Evolutionary conservation across 1,140 invertebrate species (phyloP), one percentile per base, ranked within the genome.

Genomic region (Stegodyphus mimosarum): DNA sequence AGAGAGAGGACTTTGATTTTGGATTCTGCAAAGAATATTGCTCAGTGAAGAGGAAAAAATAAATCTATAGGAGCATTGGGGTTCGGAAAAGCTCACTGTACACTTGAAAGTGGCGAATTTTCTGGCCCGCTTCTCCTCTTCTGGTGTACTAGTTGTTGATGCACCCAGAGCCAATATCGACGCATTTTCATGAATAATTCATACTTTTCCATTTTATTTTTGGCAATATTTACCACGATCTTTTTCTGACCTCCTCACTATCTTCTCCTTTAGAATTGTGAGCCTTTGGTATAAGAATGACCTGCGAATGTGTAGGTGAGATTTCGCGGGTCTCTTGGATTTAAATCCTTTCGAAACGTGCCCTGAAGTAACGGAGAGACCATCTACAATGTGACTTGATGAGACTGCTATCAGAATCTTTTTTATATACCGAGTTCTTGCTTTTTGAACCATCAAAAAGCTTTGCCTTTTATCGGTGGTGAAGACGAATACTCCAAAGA

Each of bases 191-290:
- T 80, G 78, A 80, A 80, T 80, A 80, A 80, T 80, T 80, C 78
- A 80, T 80, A 71, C 63, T 6, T 13, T 70, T 18, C 64, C 10
- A 50, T 49, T 80, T 60, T 63, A 72, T 55, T 71, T 80, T 80
- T 80, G 69, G 53, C 67, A 80, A 80, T 80, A 80, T 80, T 80
- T 80, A 80, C 69, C n/a, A 63, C 67, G 78, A 18, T 80, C 78
- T 72, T 60, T 75, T 78, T 78, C 50, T 78, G 64, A 78, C 64
- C 76, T 18, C 48, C 73, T 64, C 73, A 75, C 64, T 49, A 75
- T 53, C 73, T 17, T 75, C 76, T 78, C 48, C 76, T 69, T 67
- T 67, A 64, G 52, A 69, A n/a, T 76, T 53, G 15, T 33, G 64
- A 67, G 75, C 63, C 11, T n/a, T 48, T 13, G 50, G 69, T 78